Evolutionary conservation across 2,113 vertebrate genomes (phyloP).

Genomic region (Mustelus asterias): DNA sequence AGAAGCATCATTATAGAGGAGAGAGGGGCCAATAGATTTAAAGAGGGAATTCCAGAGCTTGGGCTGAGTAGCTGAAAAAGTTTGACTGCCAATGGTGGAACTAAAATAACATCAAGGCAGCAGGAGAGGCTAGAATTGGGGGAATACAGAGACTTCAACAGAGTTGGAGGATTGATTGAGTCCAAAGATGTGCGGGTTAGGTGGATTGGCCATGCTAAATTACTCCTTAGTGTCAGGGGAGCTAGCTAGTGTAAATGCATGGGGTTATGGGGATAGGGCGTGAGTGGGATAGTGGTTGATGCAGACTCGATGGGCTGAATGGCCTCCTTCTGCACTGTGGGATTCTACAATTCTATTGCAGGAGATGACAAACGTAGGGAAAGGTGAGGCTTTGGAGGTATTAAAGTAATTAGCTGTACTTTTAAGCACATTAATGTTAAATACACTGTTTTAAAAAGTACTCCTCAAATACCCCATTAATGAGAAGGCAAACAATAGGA

Average conservation of each 20-base stretch:
- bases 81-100: background rate
- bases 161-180: background rate
- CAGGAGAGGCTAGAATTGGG: background rate
- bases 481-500: background rate
- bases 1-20: background rate
- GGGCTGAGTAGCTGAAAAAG: background rate
- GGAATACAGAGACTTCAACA: background rate
- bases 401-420: too few species aligned
- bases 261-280: too few species aligned
- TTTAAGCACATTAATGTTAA: background rate
- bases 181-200: too few species aligned
- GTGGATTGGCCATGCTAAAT: too few species aligned
- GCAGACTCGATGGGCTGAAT: too few species aligned
- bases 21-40: background rate
- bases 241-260: too few species aligned
- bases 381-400: background rate
- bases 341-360: too few species aligned
- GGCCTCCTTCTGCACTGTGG: too few species aligned
- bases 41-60: background rate
- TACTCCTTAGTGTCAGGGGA: too few species aligned
- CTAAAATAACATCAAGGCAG: background rate
- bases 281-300: too few species aligned
- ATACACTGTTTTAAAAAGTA: background rate
- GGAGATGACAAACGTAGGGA: background rate
- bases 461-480: background rate